Evolutionary conservation across 2,113 vertebrate species (phyloP), one percentile per base, ranked within the genome.

Genomic region (Neodon shergylaensis): DNA sequence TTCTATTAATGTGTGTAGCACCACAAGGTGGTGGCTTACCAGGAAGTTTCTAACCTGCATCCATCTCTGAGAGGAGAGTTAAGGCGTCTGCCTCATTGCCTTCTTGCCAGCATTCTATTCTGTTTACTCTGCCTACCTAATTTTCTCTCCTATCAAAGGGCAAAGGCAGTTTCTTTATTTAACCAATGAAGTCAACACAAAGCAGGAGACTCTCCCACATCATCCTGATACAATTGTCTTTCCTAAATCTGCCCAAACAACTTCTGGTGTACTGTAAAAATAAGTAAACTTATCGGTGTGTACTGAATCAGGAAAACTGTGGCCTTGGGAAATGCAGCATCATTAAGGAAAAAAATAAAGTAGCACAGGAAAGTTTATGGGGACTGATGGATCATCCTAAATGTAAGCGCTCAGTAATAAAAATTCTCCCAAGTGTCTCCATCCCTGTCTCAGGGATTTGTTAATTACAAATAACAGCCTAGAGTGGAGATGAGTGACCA

Each of bases 321-420:
- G 63, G 79, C 70, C 65, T 90, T 94, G 7, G n/a, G 78, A 92
- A 95, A 88, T 68, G 65, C 0, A 77, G 28, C 33, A 68, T 91
- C 31, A 92, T 94, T 92, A 90, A 79, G 68, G 21, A 96, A 63
- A 95, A 95, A 92, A 93, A 42, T 36, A 52, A 33, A 82, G 21
- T 74, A 93, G 33, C n/a, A 63, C 13, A 87, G 70, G 19, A 70
- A 88, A 90, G 49, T 86, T 88, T 87, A 87, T 44, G 8, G 36
- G 66, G 19, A 88, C 47, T 91, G 31, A 22, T 70, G 79, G 42
- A 19, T 86, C 54, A 79, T 90, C 93, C 42, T 88, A 88, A 92
- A 92, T 49, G 66, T 42, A 79, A 73, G 94, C 42, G 90, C 36
- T 76, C 36, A 76, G 44, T 68, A 86, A 39, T 47, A 95, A 95